phyloP scores from a whole-genome alignment of 2,113 vertebrate genomes.

The Daubentonia madagascariensis region DNA sequence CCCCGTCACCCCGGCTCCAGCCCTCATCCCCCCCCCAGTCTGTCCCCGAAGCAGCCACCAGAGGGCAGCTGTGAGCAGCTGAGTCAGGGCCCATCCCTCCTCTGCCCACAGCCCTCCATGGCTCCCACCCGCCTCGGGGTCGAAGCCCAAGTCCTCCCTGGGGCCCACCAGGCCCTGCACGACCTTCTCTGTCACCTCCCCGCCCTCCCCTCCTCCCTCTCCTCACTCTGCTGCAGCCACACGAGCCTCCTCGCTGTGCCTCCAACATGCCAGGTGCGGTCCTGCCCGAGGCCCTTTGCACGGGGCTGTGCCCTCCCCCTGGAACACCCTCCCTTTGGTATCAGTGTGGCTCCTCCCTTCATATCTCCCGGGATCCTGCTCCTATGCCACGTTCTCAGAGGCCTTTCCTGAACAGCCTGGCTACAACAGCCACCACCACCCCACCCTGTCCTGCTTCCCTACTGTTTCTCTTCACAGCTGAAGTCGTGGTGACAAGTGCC shows the following conservation, averaged over 20 bases:
- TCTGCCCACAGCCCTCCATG: not conserved
- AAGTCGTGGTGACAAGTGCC: not conserved
- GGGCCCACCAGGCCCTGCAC: too few species aligned
- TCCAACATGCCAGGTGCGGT: rapidly evolving
- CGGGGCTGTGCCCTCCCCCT: rapidly evolving
- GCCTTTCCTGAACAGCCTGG: not conserved
- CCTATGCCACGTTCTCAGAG: not conserved
- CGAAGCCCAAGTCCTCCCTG: not conserved
- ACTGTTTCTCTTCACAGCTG: not conserved
- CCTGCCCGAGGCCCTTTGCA: not conserved
- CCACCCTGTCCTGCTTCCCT: not conserved
- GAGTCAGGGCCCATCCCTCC: not conserved
- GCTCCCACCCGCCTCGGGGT: not conserved
- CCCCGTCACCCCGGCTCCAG: too few species aligned
- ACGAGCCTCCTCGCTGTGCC: not conserved
- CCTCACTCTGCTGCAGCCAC: not conserved
- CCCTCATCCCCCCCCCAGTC: too few species aligned
- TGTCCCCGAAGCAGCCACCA: rapidly evolving
- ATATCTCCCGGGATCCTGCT: not conserved
- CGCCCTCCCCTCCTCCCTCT: not conserved
- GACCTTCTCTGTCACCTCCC: too few species aligned
- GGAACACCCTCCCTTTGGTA: not conserved
- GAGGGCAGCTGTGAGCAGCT: not conserved
- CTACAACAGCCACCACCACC: not conserved
- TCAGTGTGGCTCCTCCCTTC: too few species aligned